A percentile compares a stretch with the other conserved stretches of the same genome.
Conservation (phyloP, 2,888 invertebrate genomes). For the Cephus spinipes region DNA sequence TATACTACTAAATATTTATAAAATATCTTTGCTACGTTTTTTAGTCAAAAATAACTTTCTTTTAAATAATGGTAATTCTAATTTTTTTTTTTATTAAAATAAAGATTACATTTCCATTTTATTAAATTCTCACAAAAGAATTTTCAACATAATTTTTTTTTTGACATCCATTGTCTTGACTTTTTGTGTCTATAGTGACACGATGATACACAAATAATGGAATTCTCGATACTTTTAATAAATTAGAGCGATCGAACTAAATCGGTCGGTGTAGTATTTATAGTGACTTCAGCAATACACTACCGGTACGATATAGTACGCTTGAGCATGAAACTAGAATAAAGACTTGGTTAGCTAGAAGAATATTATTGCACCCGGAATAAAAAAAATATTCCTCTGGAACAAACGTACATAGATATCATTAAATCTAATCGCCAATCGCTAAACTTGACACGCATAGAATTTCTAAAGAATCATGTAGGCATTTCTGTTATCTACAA, state of each 20-base stretch:
- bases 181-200: too few species aligned
- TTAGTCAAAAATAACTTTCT: too few species aligned
- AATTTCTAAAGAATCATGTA: neutral
- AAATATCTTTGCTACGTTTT: too few species aligned
- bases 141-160: too few species aligned
- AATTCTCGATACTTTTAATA: neutral
- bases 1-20: too few species aligned
- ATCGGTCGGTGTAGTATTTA: neutral
- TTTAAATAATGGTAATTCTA: too few species aligned
- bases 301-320: neutral
- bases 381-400: neutral
- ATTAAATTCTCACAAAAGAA: too few species aligned
- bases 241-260: neutral
- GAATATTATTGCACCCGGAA: neutral
- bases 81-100: neutral
- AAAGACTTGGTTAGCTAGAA: neutral
- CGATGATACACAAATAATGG: neutral
- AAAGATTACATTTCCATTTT: neutral
- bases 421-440: neutral
- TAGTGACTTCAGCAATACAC: neutral
- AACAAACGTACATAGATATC: neutral
- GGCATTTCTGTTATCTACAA: neutral
- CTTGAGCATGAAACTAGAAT: neutral
- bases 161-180: too few species aligned
- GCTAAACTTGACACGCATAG: neutral